These are phyloP conservation scores for Phataginus tetradactyla DNA, from an alignment of 2,797 vertebrate species.

Conservation along the genomic window DNA sequence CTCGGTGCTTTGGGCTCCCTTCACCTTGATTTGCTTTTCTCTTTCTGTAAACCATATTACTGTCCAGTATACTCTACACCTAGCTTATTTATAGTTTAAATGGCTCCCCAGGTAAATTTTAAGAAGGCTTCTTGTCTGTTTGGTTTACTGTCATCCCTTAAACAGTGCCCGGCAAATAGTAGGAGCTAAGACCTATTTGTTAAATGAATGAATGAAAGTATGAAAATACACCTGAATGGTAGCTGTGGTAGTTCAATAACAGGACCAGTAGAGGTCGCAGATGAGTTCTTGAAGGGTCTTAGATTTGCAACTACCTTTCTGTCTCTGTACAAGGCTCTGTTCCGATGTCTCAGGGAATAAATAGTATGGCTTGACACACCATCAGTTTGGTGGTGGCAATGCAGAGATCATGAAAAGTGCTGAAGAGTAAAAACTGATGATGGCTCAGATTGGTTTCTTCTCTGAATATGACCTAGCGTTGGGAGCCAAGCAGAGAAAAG, in stretches of 20 bases:
- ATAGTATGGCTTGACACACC: neutral
- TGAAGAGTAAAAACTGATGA: neutral
- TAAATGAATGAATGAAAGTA: neutral
- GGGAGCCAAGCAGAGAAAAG: neutral
- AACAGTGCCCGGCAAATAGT: neutral
- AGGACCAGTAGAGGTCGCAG: constrained; percentile 84
- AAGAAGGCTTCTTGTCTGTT: neutral
- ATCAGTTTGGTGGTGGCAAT: neutral
- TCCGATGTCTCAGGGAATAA: neutral
- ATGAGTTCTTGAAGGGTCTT: constrained; percentile 57
- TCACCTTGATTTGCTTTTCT: neutral
- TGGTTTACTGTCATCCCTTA: neutral
- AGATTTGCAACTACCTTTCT: neutral
- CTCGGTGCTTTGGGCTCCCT: neutral
- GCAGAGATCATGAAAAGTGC: neutral
- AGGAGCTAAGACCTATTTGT: neutral
- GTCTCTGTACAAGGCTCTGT: neutral
- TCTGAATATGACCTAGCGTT: neutral
- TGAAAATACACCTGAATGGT: neutral
- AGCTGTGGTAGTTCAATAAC: constrained; percentile 52
- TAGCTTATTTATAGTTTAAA: constrained; percentile 19
- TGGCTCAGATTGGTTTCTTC: neutral
- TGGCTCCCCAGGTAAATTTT: constrained; percentile 14
- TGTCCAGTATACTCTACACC: neutral
- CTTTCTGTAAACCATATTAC: neutral